A percentile compares a stretch with the other conserved stretches of the same genome.
Evolutionary conservation across 2,113 vertebrate species (phyloP).

Genomic region (Callopanchax toddi): DNA sequence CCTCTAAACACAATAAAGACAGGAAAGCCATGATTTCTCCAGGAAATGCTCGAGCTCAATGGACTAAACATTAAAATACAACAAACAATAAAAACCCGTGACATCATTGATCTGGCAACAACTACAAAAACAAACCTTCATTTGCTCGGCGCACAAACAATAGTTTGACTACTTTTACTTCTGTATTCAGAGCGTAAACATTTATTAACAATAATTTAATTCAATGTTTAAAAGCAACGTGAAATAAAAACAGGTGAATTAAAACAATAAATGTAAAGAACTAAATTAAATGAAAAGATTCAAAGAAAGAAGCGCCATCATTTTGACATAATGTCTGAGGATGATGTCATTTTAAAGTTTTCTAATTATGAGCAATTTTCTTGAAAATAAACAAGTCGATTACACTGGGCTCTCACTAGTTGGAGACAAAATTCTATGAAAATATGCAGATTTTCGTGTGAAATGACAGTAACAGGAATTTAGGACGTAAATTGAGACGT

Average conservation of each 20-base stretch:
- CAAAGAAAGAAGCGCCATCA: not conserved
- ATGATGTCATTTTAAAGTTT: not conserved
- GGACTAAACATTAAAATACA: conserved; percentile 19
- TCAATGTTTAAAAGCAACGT: conserved; percentile 13
- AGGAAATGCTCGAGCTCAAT: conserved; percentile 16
- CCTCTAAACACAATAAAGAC: conserved; percentile 53
- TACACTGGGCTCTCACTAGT: not conserved
- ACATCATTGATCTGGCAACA: conserved; percentile 48
- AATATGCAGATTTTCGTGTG: no score
- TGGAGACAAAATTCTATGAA: no score
- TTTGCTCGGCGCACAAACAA: conserved; percentile 14
- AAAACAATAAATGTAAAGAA: not conserved
- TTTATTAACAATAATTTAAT: conserved; percentile 45
- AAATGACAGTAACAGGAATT: no score
- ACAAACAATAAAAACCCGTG: no score
- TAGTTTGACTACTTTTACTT: no score
- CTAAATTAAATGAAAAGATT: not conserved
- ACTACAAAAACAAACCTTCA: conserved; percentile 32
- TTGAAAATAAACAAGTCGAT: conserved; percentile 4
- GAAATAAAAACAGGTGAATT: not conserved
- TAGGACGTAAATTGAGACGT: no score
- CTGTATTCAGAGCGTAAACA: not conserved
- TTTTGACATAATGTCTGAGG: not conserved
- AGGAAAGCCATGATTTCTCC: conserved; percentile 28
- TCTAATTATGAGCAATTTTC: conserved; percentile 2